Conservation (phyloP, 1,140 invertebrate genomes). For the Calliphora vicina region DNA sequence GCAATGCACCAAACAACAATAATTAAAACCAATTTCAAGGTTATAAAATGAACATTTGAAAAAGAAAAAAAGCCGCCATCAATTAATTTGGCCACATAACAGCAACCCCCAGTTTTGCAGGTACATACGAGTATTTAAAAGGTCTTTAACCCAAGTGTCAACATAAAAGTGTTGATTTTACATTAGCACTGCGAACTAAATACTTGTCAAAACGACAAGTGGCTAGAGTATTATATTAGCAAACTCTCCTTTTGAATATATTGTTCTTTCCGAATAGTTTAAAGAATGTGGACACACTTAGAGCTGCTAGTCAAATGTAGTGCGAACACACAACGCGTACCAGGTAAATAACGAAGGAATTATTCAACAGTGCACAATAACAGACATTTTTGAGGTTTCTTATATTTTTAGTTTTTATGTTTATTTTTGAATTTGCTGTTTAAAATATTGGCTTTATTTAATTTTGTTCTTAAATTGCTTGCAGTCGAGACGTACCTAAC, state of each 20-base stretch:
- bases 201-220: not conserved
- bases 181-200: not conserved
- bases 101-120: not conserved
- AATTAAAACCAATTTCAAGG: not conserved
- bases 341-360: too few species aligned
- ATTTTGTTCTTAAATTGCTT: conserved; percentile 22
- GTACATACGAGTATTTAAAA: not conserved
- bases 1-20: not conserved
- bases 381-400: conserved; percentile 21
- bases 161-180: not conserved
- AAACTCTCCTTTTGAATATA: not conserved
- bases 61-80: not conserved
- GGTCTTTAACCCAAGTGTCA: not conserved
- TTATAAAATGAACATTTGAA: not conserved
- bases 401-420: not conserved
- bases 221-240: not conserved
- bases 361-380: not conserved
- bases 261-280: not conserved
- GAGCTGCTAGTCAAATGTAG: not conserved
- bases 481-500: conserved; percentile 29
- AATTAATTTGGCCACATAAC: not conserved
- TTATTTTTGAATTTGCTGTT: conserved; percentile 4
- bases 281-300: not conserved
- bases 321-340: not conserved
- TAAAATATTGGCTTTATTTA: conserved; percentile 35